phyloP scores from a whole-genome alignment of 2,113 vertebrate species.

The Oreochromis tanganicae region DNA sequence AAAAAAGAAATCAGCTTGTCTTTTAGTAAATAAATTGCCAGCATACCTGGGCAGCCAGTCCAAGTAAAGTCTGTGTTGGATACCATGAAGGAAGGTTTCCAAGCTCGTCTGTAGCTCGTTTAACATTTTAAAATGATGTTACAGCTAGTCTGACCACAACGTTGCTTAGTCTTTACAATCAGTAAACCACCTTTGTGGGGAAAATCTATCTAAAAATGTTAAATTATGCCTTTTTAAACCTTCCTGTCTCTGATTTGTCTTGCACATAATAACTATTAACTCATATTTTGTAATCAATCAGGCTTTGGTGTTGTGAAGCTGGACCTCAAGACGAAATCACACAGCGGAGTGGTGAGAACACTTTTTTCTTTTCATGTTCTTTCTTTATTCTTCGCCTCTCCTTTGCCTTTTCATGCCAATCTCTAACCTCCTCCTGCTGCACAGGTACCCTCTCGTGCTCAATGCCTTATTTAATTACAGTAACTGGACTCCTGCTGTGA shows the following conservation, averaged over 20 bases:
- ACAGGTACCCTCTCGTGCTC: not conserved
- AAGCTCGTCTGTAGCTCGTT: not conserved
- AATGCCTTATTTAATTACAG: not conserved
- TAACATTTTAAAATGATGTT: not conserved
- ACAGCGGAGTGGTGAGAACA: constrained; percentile 89
- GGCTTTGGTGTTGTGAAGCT: constrained; percentile 93
- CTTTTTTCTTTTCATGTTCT: not conserved
- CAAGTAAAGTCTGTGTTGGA: not conserved
- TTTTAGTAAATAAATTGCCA: not conserved
- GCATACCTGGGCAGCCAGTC: not conserved
- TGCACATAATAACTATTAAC: not conserved
- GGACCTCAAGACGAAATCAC: constrained; percentile 93
- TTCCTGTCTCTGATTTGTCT: not conserved
- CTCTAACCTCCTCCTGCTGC: not conserved
- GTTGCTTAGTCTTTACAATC: not conserved
- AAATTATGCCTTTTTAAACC: not conserved
- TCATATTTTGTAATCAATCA: constrained; percentile 45
- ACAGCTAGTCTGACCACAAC: not conserved
- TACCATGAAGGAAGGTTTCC: not conserved
- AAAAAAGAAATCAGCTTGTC: not conserved
- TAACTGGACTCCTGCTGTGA: not conserved
- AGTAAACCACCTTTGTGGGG: not conserved
- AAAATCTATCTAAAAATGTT: not conserved
- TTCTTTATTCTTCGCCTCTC: not conserved
- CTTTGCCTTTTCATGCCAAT: not conserved